Evolutionary conservation across 1,140 invertebrate genomes (phyloP), one percentile per base, ranked within the genome.

Genomic region (Mercenaria mercenaria): DNA sequence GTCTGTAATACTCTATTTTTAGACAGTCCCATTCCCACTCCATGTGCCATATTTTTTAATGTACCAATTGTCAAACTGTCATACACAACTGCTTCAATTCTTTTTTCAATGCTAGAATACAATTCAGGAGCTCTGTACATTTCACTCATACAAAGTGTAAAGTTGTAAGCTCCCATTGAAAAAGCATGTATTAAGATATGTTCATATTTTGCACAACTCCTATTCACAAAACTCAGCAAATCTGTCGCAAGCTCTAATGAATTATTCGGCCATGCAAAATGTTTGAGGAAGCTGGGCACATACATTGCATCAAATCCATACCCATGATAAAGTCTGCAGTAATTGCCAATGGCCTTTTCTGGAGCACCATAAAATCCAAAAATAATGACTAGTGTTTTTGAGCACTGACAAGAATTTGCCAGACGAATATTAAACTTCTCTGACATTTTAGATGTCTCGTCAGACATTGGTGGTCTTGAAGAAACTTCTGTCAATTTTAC

Each of bases 161-260:
- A 88, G 34, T 88, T 88, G 37, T 88, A 88, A 8, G 85, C 85
- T 43, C 85, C 85, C 72, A 88, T 88, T 41, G 85, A 88, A 29
- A 79, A 59, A 6, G 85, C 85, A 79, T 88, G 85, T n/a, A 88
- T 32, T 13, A 88, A 20, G 29, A 88, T 79, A 23, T 79, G 37
- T 23, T 64, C 52, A 47, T 88, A 88, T 18, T 10, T 2, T 3
- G 32, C 18, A 47, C 72, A 61, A 0, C 15, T 41, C 10, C 6
- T 67, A 6, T 79, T 39, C 13, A 88, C 32, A 43, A 56, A 79
- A 13, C 34, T 32, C 29, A 88, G 39, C 39, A 88, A 64, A n/a
- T 77, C 39, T 20, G 6, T 26, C 18, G 74, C 37, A 29, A 88
- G 74, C 1, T 15, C 41, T 32, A 77, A 0, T 26, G 85, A 88